Evolutionary conservation across 1,140 invertebrate genomes (phyloP).

Genomic region (Papilio machaon): DNA sequence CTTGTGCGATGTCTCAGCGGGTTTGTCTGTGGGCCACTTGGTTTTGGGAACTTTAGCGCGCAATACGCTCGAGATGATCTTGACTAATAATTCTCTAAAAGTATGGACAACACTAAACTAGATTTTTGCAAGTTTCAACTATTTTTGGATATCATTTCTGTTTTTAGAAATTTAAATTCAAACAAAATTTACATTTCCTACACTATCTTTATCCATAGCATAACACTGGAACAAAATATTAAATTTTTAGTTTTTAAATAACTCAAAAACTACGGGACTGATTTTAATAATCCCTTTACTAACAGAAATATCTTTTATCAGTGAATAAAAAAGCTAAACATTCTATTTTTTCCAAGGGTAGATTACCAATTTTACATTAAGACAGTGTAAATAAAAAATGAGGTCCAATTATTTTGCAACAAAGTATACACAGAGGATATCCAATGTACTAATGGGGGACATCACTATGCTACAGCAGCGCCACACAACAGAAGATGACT

Average conservation of each 20-base stretch:
- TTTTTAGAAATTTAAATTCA: neutral
- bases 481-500: constrained; percentile 47
- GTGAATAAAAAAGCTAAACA: too few relatives aligned
- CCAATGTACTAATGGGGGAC: constrained; percentile 32
- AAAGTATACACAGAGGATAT: constrained; percentile 25
- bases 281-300: neutral
- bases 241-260: too few relatives aligned
- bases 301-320: neutral
- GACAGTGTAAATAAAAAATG: neutral
- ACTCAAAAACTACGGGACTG: neutral
- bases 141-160: constrained; percentile 19
- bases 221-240: too few relatives aligned
- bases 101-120: constrained; percentile 35
- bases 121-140: constrained; percentile 32
- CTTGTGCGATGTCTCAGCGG: constrained; percentile 83
- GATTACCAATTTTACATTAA: neutral
- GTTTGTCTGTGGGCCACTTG: constrained; percentile 66
- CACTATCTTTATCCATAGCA: too few relatives aligned
- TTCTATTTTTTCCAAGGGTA: neutral
- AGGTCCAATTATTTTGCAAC: neutral
- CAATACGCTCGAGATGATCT: too few relatives aligned
- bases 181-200: too few relatives aligned
- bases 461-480: constrained; percentile 19
- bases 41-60: too few relatives aligned
- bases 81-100: too few relatives aligned